Evolutionary conservation across 2,888 invertebrate genomes (phyloP), one percentile per base, ranked within the genome.

Genomic region (Corbicula japonica): DNA sequence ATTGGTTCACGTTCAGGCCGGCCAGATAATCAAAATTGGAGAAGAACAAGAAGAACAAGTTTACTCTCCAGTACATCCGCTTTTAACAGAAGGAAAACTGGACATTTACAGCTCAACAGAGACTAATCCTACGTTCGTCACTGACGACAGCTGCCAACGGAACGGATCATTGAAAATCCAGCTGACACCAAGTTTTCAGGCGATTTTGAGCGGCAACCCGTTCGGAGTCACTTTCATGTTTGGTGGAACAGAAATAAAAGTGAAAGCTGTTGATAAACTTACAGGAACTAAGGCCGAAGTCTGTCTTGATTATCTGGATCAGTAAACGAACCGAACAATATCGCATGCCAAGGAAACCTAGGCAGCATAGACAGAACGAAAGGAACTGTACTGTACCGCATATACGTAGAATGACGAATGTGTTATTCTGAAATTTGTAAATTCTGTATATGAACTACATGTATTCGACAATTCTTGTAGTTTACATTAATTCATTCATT

Each of bases 161-260:
- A 6, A 44, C 10, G 61, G 61, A 28, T 32, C 6, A 1, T 6
- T 56, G 30, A 32, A 30, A n/a, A 12, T 56, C 2, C 12, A 2
- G 32, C 12, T 28, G 28, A 30, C 10, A 8, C 56, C n/a, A 26
- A 32, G 30, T 2, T 12, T 32, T 21, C n/a, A 26, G 30, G 28
- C 26, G 6, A 4, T 28, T 12, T 4, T 21, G 32, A n/a, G n/a
- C 30, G 18, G 32, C 18, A 32, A 5, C n/a, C 2, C 2, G 15
- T 32, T 56, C 5, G 32, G 32, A 3, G 23, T 56, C 6, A 12
- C 5, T 18, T 56, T 56, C 32, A 30, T 56, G 32, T 56, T 56
- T 32, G 56, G 56, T 6, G 56, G 32, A 12, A 56, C 56, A 32
- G 56, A 56, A 56, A 56, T 56, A 32, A 32, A 56, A 32, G 56